Percentiles rank a stretch among this genome's conserved stretches.
Evolutionary conservation across 2,797 vertebrate species (phyloP).

Genomic region (Philypnodon macrostomus): DNA sequence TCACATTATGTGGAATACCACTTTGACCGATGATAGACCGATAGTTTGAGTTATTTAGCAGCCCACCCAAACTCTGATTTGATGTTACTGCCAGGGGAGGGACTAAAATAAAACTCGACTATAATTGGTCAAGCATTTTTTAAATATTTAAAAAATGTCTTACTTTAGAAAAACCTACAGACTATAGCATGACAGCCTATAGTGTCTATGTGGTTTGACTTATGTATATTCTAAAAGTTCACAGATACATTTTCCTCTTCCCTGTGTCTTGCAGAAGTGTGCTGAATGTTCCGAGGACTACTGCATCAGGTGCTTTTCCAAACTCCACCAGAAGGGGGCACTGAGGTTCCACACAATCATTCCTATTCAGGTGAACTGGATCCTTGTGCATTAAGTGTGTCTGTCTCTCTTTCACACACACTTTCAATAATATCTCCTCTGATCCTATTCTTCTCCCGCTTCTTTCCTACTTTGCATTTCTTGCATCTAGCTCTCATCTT

Average conservation of each 20-base stretch:
- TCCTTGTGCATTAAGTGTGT: conserved; percentile 21
- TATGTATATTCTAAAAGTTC: too few relatives aligned
- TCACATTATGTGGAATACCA: too few relatives aligned
- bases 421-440: conserved; percentile 42
- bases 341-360: conserved; percentile 84
- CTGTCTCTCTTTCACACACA: conserved; percentile 25
- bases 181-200: too few relatives aligned
- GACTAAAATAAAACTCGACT: too few relatives aligned
- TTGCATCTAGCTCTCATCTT: conserved; percentile 20
- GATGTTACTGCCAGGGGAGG: too few relatives aligned
- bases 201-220: too few relatives aligned
- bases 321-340: conserved; percentile 88
- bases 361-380: conserved; percentile 74
- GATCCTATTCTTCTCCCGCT: conserved; percentile 29
- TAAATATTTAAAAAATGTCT: too few relatives aligned
- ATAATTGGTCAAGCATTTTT: too few relatives aligned
- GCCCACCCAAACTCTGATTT: too few relatives aligned
- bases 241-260: neutral
- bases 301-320: conserved; percentile 81
- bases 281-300: conserved; percentile 83
- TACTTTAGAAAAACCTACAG: too few relatives aligned
- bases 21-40: too few relatives aligned
- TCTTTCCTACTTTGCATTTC: conserved; percentile 32
- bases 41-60: too few relatives aligned
- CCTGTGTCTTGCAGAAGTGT: conserved; percentile 70